phyloP scores from a whole-genome alignment of 2,113 vertebrate species.

The Protobothrops mucrosquamatus region DNA sequence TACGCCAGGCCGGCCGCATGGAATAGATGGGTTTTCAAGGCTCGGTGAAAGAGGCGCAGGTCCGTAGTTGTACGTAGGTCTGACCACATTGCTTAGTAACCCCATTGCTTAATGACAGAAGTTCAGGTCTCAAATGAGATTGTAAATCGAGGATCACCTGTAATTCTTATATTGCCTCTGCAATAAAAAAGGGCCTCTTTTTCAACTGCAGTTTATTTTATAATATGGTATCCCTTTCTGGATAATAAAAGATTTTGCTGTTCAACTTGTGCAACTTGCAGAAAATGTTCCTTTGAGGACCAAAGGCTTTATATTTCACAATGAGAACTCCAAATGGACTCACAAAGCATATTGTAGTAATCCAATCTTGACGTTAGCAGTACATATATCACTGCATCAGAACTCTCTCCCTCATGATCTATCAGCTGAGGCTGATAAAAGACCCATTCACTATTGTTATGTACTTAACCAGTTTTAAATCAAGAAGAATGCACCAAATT shows the following conservation, averaged over 20 bases:
- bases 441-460: neutral
- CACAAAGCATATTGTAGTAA: neutral
- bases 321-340: neutral
- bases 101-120: neutral
- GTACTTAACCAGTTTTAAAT: neutral
- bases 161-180: neutral
- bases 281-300: neutral
- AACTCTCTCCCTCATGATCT: neutral
- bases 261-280: neutral
- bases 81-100: neutral
- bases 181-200: neutral
- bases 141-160: neutral
- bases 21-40: too few relatives aligned
- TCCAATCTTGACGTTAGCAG: neutral
- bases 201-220: neutral
- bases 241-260: neutral
- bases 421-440: neutral
- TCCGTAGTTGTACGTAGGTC: too few relatives aligned
- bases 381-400: neutral
- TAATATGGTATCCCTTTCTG: neutral
- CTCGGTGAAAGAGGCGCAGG: too few relatives aligned
- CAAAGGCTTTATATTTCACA: neutral
- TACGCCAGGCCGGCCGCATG: too few relatives aligned
- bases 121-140: neutral
- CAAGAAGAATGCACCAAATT: neutral